Evolutionary conservation across 2,888 invertebrate species (phyloP), one percentile per base, ranked within the genome.

Genomic region (Drosophila mimica): DNA sequence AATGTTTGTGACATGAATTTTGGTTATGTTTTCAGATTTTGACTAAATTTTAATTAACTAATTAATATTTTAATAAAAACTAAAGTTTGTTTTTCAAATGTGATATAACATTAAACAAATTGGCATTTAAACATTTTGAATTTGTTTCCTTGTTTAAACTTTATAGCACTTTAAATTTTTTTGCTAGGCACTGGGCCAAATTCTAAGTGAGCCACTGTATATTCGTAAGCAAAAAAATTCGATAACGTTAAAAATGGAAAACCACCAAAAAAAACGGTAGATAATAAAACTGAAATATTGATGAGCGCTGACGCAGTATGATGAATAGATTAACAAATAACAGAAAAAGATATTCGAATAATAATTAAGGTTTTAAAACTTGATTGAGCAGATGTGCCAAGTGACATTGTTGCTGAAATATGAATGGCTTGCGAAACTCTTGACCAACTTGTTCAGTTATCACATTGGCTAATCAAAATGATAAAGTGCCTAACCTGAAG

Each of bases 261-360:
- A 49, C 28, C 48, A 54, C 28, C n/a, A 56, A 52, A 31, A 52
- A 31, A 59, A 53, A 59, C 4, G 31, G 17, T 25, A 43, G 53
- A 54, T 53, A 48, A 62, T 49, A 76, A 33, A 59, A 48, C 4
- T 56, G 25, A 56, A 46, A 54, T 56, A 60, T 46, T 64, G 53
- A 63, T 51, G 61, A 53, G 36, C 79, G 15, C 33, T 36, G 48
- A 49, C 59, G 46, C 31, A 49, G n/a, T 48, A 43, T 75, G 76
- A 79, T 76, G 76, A 72, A 79, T 71, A 71, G 69, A 58, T 81
- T 69, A 62, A 53, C 38, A 60, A 70, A 65, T 31, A 51, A 30
- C 20, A 17, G 34, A 15, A 63, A 15, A 5, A 30, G 63, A 33
- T 61, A 70, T 70, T 65, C 58, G 66, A 61, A 62, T 68, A 71